Base-by-base conservation (phyloP, 1,140 invertebrate species). In the Manduca sexta region DNA sequence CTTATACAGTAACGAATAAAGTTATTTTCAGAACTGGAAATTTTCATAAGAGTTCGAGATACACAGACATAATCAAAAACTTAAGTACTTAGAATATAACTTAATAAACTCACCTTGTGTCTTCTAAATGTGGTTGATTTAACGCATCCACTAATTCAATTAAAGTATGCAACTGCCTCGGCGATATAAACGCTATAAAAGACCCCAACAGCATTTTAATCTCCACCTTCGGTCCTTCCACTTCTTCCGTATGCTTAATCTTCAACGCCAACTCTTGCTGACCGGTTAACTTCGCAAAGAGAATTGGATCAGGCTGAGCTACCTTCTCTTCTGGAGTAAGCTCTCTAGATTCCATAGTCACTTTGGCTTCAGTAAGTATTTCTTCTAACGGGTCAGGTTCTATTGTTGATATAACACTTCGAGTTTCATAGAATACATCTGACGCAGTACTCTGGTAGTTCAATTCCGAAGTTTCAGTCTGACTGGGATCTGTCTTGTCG, bases 81-180 rank as follows among this genome's bases (percentile, higher is more conserved):
- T n/a, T n/a, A n/a, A n/a, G n/a, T n/a, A n/a, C n/a, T n/a, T n/a
- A n/a, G n/a, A n/a, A n/a, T n/a, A n/a, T n/a, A n/a, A n/a, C n/a
- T n/a, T 26, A 47, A 37, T 35, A 12, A 49, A 39, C 21, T 44
- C 62, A 90, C 89, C 88, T 92, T 10, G 88, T 89, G 58, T 93
- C 91, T 74, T 92, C 89, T 45, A 89, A 79, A 85, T 94, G 90
- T 16, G 94, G 93, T 37, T 90, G 89, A 35, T 90, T 88, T 21
- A 95, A 82, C 17, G 93, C 93, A 51, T 91, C 87, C 13, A 88
- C 79, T 7, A 96, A 74, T 79, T 94, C 92, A 39, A 92, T 60
- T 8, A 97, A 71, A 15, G 94, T 87, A 64, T 97, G 94, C 13
- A 95, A 81, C 85, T 98, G 96, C 49, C 94, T 88, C 2, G 96